Evolutionary conservation across 2,113 vertebrate genomes (phyloP).

Genomic region (Mixornis gularis): DNA sequence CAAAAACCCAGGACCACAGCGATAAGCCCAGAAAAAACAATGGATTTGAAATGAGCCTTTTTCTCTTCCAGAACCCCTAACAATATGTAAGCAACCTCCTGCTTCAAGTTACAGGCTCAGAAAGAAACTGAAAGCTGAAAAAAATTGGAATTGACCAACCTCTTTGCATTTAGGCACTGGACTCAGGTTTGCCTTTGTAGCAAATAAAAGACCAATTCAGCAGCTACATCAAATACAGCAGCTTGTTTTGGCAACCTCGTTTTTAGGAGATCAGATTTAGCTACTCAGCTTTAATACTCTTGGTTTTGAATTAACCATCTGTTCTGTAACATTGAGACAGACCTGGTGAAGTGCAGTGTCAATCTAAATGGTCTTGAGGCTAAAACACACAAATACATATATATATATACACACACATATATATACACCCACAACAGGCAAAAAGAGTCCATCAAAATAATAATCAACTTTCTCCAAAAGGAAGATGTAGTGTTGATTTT

Average conservation of each 20-base stretch:
- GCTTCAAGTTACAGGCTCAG: not conserved
- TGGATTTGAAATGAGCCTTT: not conserved
- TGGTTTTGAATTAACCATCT: conserved; percentile 61
- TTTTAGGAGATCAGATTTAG: conserved; percentile 50
- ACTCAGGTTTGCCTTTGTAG: not conserved
- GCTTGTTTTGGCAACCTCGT: conserved; percentile 23
- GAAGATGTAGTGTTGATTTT: not conserved
- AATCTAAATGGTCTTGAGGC: not conserved
- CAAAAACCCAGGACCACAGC: not conserved
- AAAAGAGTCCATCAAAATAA: not conserved
- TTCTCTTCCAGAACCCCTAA: not conserved
- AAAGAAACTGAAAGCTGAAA: not conserved
- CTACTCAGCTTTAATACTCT: conserved; percentile 41
- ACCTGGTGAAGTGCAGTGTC: not conserved
- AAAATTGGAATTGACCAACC: not conserved
- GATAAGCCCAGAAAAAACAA: not conserved
- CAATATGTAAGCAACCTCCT: not conserved
- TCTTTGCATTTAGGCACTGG: not conserved
- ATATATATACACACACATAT: too few species aligned
- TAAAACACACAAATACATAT: not conserved
- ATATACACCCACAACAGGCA: not conserved
- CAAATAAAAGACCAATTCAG: conserved; percentile 19
- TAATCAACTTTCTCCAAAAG: not conserved
- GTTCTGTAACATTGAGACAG: conserved; percentile 11
- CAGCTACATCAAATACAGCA: conserved; percentile 3